Conservation (phyloP, 2,888 invertebrate species). For the Morinoia aosen region DNA sequence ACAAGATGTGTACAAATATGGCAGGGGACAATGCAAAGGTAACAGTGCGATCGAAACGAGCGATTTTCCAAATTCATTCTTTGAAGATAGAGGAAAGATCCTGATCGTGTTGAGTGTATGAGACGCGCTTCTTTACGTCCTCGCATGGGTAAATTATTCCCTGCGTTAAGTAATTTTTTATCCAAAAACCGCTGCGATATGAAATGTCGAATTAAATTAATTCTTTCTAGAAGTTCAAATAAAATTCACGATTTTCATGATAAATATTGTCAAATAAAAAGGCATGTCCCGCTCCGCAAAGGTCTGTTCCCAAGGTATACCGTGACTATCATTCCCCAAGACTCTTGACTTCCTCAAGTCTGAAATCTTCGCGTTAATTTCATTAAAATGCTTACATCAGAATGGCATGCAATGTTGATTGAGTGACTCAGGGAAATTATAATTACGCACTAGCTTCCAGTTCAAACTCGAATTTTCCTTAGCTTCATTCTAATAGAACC, state of each 20-base stretch:
- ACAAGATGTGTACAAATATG: too few relatives aligned
- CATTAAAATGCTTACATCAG: background rate
- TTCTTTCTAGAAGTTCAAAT: background rate
- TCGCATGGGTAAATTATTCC: too few relatives aligned
- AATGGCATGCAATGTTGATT: background rate
- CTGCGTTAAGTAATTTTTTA: too few relatives aligned
- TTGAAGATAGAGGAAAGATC: too few relatives aligned
- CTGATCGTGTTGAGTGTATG: too few relatives aligned
- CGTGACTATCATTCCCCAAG: background rate
- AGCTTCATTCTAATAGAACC: background rate
- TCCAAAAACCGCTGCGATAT: too few relatives aligned
- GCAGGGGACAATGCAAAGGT: too few relatives aligned
- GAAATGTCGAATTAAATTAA: too few relatives aligned
- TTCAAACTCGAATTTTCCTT: too few relatives aligned
- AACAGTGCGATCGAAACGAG: too few relatives aligned
- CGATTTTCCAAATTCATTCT: too few relatives aligned
- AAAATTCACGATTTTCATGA: background rate
- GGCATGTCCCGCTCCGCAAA: background rate
- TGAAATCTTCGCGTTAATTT: background rate
- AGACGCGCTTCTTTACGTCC: too few relatives aligned
- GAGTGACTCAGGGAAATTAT: background rate
- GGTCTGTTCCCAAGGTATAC: background rate
- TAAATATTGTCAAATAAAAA: background rate
- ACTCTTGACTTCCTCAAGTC: background rate
- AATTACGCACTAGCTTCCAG: background rate